A percentile compares a stretch with the other conserved stretches of the same genome.
Conservation (phyloP, 2,888 invertebrate genomes). For the Limnephilus lunatus region DNA sequence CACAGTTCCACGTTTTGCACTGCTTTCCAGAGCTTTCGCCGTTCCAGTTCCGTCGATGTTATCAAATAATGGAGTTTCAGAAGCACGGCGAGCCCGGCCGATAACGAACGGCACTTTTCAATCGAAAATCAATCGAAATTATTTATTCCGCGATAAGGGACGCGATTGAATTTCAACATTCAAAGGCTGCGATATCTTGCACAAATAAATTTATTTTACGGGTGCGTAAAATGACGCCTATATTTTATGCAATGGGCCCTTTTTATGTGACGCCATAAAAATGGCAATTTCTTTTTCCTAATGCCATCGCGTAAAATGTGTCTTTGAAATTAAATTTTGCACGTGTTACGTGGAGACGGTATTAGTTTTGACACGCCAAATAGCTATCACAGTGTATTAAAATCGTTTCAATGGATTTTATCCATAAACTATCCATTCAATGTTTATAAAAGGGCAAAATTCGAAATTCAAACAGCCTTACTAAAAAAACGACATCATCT, state of each 20-base stretch:
- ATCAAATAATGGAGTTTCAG: constrained; percentile 54
- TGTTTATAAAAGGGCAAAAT: too few species aligned
- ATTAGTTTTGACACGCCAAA: neutral
- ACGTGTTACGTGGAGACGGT: neutral
- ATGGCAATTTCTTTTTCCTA: neutral
- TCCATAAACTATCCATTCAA: neutral
- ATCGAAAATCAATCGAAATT: constrained; percentile 50
- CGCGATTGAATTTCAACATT: constrained; percentile 30
- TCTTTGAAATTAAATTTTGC: neutral
- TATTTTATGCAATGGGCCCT: neutral
- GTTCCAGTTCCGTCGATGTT: constrained; percentile 45
- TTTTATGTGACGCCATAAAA: neutral
- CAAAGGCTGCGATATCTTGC: neutral
- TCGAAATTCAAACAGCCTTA: neutral
- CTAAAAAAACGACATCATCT: too few species aligned
- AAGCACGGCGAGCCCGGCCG: neutral
- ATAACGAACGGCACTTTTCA: constrained; percentile 37
- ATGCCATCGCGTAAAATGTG: neutral
- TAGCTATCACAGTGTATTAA: neutral
- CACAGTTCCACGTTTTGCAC: neutral
- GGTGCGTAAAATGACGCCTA: neutral
- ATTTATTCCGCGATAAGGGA: constrained; percentile 43
- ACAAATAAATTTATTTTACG: constrained; percentile 23
- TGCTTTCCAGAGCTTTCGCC: neutral
- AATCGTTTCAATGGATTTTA: neutral